phyloP scores from a whole-genome alignment of 2,888 invertebrate species.

The Mesopsocus fuscifrons region DNA sequence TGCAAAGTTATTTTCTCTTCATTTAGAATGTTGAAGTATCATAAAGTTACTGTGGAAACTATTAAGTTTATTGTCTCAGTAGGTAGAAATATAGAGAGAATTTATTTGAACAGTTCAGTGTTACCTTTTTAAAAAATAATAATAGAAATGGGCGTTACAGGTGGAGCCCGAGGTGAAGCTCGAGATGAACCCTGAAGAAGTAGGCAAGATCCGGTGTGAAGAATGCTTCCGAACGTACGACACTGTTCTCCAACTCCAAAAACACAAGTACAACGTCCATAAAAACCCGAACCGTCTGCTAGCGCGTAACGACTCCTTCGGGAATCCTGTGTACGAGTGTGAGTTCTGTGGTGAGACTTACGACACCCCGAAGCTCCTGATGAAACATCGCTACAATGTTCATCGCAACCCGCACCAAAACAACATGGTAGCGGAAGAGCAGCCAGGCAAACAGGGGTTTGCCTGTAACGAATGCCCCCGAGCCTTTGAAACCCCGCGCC shows the following conservation, averaged over 20 bases:
- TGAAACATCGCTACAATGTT: slow-evolving; percentile 8
- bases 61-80: too few relatives aligned
- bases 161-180: background rate
- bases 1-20: too few relatives aligned
- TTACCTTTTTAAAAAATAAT: too few relatives aligned
- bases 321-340: slow-evolving; percentile 5
- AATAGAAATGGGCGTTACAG: too few relatives aligned
- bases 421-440: too few relatives aligned
- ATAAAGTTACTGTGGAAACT: too few relatives aligned
- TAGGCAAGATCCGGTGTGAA: slow-evolving; percentile 2
- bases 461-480: slow-evolving; percentile 1
- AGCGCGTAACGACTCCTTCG: slow-evolving; percentile 4
- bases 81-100: too few relatives aligned
- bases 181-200: background rate
- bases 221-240: slow-evolving; percentile 2
- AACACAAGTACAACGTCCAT: slow-evolving; percentile 8
- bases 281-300: slow-evolving; percentile 4
- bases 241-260: background rate
- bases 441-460: background rate
- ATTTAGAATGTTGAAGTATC: too few relatives aligned
- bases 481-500: background rate
- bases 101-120: too few relatives aligned
- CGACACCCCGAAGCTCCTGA: slow-evolving; percentile 4
- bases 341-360: slow-evolving; percentile 5
- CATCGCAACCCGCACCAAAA: background rate